Conservation (phyloP, 2,888 invertebrate species). For the Leptarthrus brevirostris region DNA sequence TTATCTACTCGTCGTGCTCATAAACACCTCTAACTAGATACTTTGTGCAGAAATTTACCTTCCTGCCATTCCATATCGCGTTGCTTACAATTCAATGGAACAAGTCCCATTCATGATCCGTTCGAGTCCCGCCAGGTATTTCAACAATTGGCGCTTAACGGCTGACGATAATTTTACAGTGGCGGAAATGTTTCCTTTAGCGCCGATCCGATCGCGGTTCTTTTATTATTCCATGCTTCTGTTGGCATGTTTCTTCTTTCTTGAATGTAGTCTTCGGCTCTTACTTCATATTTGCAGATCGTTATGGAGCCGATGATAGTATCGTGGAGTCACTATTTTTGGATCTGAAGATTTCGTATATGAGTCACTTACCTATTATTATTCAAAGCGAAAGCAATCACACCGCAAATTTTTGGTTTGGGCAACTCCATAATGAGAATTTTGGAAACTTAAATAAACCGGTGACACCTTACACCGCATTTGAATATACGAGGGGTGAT, state of each 20-base stretch:
- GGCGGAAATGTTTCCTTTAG: conserved; percentile 29
- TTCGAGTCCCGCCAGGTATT: conserved; percentile 16
- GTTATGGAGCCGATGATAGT: background rate
- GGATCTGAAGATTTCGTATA: background rate
- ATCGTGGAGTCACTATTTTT: background rate
- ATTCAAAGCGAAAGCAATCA: too few relatives aligned
- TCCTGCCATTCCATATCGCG: conserved; percentile 1
- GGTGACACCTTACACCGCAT: too few relatives aligned
- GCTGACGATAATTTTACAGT: conserved; percentile 8
- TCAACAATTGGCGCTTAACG: background rate
- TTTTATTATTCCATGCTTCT: conserved; percentile 10
- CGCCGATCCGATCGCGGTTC: background rate
- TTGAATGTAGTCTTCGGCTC: background rate
- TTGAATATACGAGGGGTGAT: too few relatives aligned
- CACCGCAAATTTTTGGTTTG: too few relatives aligned
- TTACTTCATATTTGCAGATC: background rate
- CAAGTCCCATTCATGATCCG: conserved; percentile 18
- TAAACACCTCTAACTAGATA: background rate
- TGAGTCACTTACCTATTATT: background rate
- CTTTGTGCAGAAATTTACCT: background rate
- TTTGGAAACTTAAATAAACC: too few relatives aligned
- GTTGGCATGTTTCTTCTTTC: background rate
- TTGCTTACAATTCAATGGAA: conserved; percentile 7
- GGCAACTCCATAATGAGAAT: too few relatives aligned
- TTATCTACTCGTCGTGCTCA: too few relatives aligned